Evolutionary conservation across 2,113 vertebrate species (phyloP).

Genomic region (Desmodus rotundus): DNA sequence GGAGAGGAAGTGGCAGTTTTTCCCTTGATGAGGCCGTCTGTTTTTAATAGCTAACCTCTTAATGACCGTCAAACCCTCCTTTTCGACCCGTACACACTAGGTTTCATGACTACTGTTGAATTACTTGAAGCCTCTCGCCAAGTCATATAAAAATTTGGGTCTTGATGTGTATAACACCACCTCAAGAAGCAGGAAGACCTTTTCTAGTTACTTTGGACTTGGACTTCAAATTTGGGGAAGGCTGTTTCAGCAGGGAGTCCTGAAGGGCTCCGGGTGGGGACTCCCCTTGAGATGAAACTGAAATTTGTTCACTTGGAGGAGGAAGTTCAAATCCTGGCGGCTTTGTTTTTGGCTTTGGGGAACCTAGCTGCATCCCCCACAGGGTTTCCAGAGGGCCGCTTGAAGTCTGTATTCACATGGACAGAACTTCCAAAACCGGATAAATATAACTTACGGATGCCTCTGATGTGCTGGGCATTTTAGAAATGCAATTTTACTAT

Average conservation of each 20-base stretch:
- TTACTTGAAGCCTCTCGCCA: not conserved
- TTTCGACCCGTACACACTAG: not conserved
- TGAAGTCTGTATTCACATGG: not conserved
- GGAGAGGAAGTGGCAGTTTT: slow-evolving; percentile 16
- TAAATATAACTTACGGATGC: not conserved
- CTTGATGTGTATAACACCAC: not conserved
- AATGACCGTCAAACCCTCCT: not conserved
- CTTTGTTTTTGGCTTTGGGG: not conserved
- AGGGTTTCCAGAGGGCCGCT: not conserved
- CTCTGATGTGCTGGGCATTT: not conserved
- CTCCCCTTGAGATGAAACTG: not conserved
- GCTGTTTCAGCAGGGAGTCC: not conserved
- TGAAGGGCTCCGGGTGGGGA: fast-evolving
- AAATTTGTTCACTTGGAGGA: not conserved
- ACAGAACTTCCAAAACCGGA: not conserved
- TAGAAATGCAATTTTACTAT: not conserved
- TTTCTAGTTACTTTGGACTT: not conserved
- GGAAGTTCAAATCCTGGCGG: not conserved
- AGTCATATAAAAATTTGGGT: not conserved
- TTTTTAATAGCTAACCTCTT: slow-evolving; percentile 20
- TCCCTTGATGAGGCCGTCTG: slow-evolving; percentile 25
- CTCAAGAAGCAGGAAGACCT: not conserved
- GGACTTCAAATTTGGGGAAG: not conserved
- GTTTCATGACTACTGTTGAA: not conserved
- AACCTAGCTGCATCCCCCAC: not conserved